Base-by-base conservation (phyloP, 2,888 invertebrate species). In the Liodrosophila aerea region DNA sequence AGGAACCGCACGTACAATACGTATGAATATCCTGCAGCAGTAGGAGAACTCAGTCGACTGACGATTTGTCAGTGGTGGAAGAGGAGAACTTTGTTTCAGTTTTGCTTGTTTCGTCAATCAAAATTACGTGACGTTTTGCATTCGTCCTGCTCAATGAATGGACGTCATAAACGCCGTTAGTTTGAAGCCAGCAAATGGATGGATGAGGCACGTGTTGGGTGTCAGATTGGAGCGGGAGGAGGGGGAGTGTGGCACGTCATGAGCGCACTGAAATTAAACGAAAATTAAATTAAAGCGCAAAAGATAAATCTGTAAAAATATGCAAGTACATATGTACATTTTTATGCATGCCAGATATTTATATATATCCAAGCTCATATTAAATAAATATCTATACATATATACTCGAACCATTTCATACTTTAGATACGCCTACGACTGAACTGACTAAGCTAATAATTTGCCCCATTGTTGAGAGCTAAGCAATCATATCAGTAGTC, bases 61-160 rank as follows among this genome's bases (percentile, higher is more conserved):
- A 9, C 70, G 66, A 75, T 75, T 75, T 66, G 80, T 72, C 83
- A 75, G 82, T 50, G 41, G 7, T 9, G 29, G 9, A 29, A 40
- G 50, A 52, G 27, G 30, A 11, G 49, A 80, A 84, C 72, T 72
- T 58, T 57, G 62, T 59, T 70, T 33, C 39, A 34, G 41, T 44
- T 52, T 74, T 43, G 44, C 65, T 66, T 62, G 71, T 80, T 85
- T 85, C 76, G 82, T 85, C 82, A 85, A 83, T 82, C 86, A 85
- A 73, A 85, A 77, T 64, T 75, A 85, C 84, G 77, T 85, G 81
- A 71, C 73, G 65, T 60, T 70, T 62, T 64, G 60, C 70, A 65
- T 64, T 74, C 68, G 63, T 54, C 34, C 47, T 51, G 53, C 52
- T 60, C 73, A 56, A 39, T 62, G 63, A 56, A 37, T 57, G 59